These are phyloP conservation scores for Anastrepha ludens DNA, from an alignment of 1,140 invertebrate species.

Conservation along the genomic window DNA sequence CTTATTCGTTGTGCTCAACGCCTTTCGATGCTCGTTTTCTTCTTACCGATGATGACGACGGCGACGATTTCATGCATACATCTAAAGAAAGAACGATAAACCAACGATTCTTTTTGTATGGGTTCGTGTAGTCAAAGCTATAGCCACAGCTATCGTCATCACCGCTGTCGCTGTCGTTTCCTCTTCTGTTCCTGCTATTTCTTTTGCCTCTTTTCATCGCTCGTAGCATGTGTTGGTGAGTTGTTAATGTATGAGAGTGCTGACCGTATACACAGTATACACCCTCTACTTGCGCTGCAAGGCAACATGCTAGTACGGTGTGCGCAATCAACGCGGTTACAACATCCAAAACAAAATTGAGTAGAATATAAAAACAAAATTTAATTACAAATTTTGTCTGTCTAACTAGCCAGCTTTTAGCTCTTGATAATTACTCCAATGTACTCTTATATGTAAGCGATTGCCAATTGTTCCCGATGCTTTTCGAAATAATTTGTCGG, in stretches of 20 bases:
- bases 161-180: neutral
- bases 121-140: neutral
- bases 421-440: neutral
- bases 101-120: neutral
- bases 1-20: conserved; percentile 16
- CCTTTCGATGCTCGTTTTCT: neutral
- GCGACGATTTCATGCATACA: neutral
- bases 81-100: no score
- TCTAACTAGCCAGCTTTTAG: neutral
- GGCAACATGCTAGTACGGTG: conserved; percentile 25
- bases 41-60: conserved; percentile 13
- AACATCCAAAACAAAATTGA: neutral
- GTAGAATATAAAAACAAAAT: neutral
- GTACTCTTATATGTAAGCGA: neutral
- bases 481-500: neutral
- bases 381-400: no score
- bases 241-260: neutral
- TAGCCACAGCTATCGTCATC: neutral
- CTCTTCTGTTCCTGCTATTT: neutral
- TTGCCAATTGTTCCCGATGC: neutral
- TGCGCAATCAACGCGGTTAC: conserved; percentile 23
- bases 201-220: conserved; percentile 25
- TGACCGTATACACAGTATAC: conserved; percentile 17
- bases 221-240: neutral
- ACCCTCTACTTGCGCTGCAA: conserved; percentile 25